Base-by-base conservation (phyloP, 2,797 vertebrate genomes). In the Pteropus rufus region DNA sequence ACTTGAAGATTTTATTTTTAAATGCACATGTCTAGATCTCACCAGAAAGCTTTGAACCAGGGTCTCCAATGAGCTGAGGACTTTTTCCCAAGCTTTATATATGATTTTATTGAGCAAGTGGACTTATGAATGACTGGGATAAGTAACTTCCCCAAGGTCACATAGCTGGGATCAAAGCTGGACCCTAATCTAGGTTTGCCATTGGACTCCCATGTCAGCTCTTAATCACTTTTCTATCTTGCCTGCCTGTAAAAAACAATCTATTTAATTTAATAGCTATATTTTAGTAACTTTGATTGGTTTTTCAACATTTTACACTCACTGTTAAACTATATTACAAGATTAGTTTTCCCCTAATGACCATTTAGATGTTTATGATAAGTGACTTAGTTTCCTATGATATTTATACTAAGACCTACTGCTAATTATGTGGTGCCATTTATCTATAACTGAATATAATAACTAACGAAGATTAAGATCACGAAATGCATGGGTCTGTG, bases 211-310 rank as follows among this genome's bases (percentile, higher is more conserved):
- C 18, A 36, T 10, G 34, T n/a, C 46, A 31, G 31, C 52, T 73
- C 34, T 81, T 89, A 93, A 91, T 12, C 23, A 58, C 46, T 62
- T 31, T 93, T 65, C 64, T 72, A 0, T 60, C 73, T 85, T 67
- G 10, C 16, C 31, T 91, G 15, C 36, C 18, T 92, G 62, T 41
- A 7, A 7, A 75, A 58, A 81, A 70, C 49, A 88, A 81, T 67
- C 36, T 82, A 49, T 58, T 64, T 49, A 39, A 84, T 79, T 85
- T 91, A 93, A 89, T 41, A 41, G 60, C 9, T 81, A 12, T 31
- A 18, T 75, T 93, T 94, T 58, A 77, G 80, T 89, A 75, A 69
- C 26, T 89, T 82, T 79, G 67, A 77, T 89, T 81, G 31, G n/a
- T 29, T 86, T 95, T 85, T 36, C 39, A 29, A 91, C 21, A 23